These are phyloP conservation scores for Scleropages formosus DNA, from an alignment of 2,797 vertebrate genomes.

Conservation along the genomic window DNA sequence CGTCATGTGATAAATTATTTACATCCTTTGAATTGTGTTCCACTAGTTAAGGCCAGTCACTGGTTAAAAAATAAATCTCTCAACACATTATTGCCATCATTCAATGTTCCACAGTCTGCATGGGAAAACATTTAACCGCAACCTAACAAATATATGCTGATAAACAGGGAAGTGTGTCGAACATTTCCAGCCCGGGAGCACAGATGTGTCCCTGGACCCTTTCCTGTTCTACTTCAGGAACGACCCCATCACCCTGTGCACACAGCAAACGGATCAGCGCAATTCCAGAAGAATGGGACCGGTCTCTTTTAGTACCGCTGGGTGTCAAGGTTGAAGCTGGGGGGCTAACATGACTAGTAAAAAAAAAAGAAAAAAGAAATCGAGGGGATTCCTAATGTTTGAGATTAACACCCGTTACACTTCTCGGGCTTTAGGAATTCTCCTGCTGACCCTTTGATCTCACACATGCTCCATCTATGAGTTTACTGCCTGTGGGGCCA, in stretches of 20 bases:
- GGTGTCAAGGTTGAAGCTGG: neutral
- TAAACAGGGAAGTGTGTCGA: no score
- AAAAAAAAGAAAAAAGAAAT: neutral
- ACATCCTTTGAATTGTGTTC: neutral
- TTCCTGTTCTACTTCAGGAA: no score
- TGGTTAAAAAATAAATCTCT: neutral
- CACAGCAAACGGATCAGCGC: neutral
- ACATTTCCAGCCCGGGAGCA: no score
- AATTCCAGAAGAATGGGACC: neutral
- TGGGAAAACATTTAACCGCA: no score
- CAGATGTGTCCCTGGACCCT: no score
- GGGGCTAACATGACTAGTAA: constrained; percentile 11
- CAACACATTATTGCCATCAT: no score
- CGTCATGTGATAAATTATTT: neutral
- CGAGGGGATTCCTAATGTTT: constrained; percentile 5
- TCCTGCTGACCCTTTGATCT: neutral
- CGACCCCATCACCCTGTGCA: neutral
- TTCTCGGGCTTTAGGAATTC: constrained; percentile 1
- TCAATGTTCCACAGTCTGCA: no score
- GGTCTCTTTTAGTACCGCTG: neutral
- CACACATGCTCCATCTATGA: neutral
- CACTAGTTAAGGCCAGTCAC: neutral
- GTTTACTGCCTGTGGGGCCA: neutral
- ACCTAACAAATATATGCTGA: no score
- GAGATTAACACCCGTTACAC: constrained; percentile 8